Evolutionary conservation across 1,140 invertebrate species (phyloP), one percentile per base, ranked within the genome.

Genomic region (Eriocheir sinensis): DNA sequence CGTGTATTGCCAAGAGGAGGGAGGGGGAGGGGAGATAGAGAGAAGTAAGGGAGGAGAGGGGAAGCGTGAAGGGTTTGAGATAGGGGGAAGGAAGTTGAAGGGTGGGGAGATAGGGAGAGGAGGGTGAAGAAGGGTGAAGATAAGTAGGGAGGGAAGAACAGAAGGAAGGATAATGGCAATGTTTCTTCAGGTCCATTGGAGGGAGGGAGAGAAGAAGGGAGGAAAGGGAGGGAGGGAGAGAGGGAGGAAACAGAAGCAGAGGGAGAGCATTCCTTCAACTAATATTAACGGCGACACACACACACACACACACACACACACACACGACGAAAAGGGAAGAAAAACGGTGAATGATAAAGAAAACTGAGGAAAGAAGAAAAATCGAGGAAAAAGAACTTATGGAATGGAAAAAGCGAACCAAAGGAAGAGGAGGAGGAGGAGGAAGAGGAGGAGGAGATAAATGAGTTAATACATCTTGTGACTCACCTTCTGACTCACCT

Each of bases 1-100:
- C 53, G 79, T 15, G 44, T 92, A 44, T 12, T 86, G 90, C 89
- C 93, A 86, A 53, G 36, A 15, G 1, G 34, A 79, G 60, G 81
- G 86, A 60, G 83, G 38, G 86, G 81, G 93, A 90, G 88, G 27
- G 86, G 34, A 86, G 40, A 44, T 8, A 30, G 81, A 41, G 30
- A 53, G 38, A 15, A 41, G 48, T 15, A 86, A 80, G 60, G 44
- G 48, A n/a, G 34, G 80, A 44, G n/a, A 48, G 83, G n/a, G n/a
- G 36, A 53, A 85, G n/a, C 36, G 79, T 36, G 44, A 83, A 12
- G 41, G 80, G 60, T 1, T n/a, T n/a, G n/a, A n/a, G n/a, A n/a
- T n/a, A n/a, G n/a, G n/a, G n/a, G n/a, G n/a, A n/a, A n/a, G n/a
- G n/a, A n/a, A n/a, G n/a, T n/a, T n/a, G n/a, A n/a, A n/a, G n/a